A percentile compares a stretch with the other conserved stretches of the same genome.
Conservation (phyloP, 2,113 vertebrate genomes). For the Pteropus alecto region DNA sequence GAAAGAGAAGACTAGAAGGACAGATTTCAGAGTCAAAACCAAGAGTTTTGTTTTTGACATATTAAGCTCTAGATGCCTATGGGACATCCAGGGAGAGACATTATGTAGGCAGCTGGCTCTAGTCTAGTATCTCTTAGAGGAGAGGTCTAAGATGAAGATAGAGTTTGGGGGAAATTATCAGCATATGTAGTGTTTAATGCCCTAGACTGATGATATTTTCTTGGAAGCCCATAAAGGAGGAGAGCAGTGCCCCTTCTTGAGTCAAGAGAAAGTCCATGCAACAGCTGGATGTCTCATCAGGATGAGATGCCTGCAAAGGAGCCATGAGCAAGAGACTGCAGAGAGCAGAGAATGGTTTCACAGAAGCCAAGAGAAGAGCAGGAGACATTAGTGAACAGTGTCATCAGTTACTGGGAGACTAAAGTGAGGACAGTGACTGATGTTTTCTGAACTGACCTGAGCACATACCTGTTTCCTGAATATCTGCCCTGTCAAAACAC, state of each 20-base stretch:
- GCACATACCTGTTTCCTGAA: background rate
- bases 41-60: background rate
- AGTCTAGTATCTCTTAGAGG: background rate
- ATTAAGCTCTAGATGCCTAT: background rate
- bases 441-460: background rate
- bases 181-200: background rate
- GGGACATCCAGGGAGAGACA: background rate
- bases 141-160: background rate
- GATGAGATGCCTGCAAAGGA: background rate
- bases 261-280: background rate
- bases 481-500: background rate
- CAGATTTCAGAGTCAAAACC: slow-evolving; percentile 10
- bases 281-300: background rate
- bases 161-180: background rate
- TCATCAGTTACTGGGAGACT: background rate
- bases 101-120: background rate
- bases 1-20: background rate
- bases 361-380: background rate
- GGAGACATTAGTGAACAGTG: background rate
- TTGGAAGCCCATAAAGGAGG: background rate
- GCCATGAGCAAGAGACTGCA: background rate
- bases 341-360: background rate
- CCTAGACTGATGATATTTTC: background rate
- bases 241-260: background rate
- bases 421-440: background rate